Base-by-base conservation (phyloP, 2,797 vertebrate genomes). In the Malacoraja senta region DNA sequence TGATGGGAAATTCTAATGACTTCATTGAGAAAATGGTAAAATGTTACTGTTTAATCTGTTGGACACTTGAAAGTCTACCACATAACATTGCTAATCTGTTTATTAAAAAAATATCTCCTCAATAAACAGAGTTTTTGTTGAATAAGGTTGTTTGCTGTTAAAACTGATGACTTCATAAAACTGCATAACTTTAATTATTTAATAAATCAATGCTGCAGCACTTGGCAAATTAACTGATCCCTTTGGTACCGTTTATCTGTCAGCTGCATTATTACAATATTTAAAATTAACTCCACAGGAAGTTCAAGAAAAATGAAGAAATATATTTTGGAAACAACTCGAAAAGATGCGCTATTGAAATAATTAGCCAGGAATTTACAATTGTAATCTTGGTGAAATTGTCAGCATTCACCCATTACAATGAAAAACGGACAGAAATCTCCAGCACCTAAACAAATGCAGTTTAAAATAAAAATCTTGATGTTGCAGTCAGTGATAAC, bases 201-300 rank as follows among this genome's bases (percentile, higher is more conserved):
- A 19, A 92, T 29, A 72, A 92, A 92, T 71, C 38, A 92, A 3
- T 17, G 84, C 63, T 35, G 68, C 53, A 76, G 76, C 72, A 38
- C 35, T 8, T 15, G 12, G 71, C n/a, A 44, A 76, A 44, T 44
- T 53, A 71, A 90, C 29, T 13, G 29, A 44, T 74, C 38, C 90
- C 71, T 76, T 38, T 76, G 72, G 72, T 58, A 19, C 53, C 58
- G 38, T 35, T 88, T 68, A 88, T 68, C n/a, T 68, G 61, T 32
- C 84, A 88, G 63, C 71, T 53, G 24, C 71, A 92, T 92, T 76
- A 92, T 92, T 92, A 29, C 90, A 58, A 53, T 9, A 58, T 38
- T 17, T 92, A 92, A 92, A 76, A n/a, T 29, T 9, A 44, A 26
- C 90, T 74, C 72, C n/a, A 38, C 90, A 92, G 24, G n/a, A 68